Percentiles rank a stretch among this genome's conserved stretches.
Conservation (phyloP, 2,113 vertebrate species). For the Campylomormyrus tamandua region DNA sequence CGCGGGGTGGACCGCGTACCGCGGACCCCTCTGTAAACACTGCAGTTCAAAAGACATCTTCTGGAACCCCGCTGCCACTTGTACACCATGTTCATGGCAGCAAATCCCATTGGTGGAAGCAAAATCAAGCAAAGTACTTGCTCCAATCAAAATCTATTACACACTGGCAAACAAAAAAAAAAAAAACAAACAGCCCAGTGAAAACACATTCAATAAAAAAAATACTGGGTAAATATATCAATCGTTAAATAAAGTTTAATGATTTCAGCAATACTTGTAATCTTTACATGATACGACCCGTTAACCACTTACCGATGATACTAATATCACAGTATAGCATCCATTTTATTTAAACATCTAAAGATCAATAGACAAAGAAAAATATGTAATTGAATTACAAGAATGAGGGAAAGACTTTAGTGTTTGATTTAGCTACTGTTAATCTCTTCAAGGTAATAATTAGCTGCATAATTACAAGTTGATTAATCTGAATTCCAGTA, state of each 20-base stretch:
- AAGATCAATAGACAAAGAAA: background rate
- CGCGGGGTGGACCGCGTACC: background rate
- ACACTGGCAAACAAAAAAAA: background rate
- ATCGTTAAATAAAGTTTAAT: background rate
- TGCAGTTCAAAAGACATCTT: background rate
- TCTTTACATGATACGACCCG: background rate
- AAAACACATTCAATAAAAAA: background rate
- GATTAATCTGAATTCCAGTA: slow-evolving; percentile 37
- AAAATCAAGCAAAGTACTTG: background rate
- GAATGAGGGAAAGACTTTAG: slow-evolving; percentile 31
- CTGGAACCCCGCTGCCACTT: background rate
- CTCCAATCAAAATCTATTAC: background rate
- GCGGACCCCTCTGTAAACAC: background rate
- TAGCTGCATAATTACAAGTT: slow-evolving; percentile 57
- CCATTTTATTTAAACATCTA: background rate
- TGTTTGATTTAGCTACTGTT: slow-evolving; percentile 57
- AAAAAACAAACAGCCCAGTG: background rate
- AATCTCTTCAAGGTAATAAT: slow-evolving; percentile 57
- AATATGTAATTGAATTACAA: background rate
- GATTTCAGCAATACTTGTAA: background rate
- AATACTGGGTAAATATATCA: background rate
- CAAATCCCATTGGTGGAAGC: background rate
- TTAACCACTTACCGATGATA: background rate
- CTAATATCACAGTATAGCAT: background rate
- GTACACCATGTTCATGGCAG: background rate